Base-by-base conservation (phyloP, 30 jellyfish, hydroid and myxozoan genomes). In the Cassiopea xamachana region DNA sequence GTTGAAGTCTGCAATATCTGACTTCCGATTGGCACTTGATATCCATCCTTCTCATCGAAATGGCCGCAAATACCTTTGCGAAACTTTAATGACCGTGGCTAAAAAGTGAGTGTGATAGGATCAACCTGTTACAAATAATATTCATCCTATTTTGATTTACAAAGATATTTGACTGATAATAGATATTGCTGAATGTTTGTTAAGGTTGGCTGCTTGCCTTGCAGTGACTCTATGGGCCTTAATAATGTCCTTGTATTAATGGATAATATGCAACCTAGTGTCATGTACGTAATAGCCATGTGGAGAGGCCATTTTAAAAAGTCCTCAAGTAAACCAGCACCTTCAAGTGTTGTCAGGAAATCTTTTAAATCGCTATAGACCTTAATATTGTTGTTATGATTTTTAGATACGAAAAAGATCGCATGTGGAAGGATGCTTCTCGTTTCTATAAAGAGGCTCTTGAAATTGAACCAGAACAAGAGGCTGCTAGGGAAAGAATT, bases 51-150 rank as follows among this genome's bases (percentile, higher is more conserved):
- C 97, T 2, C 98, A 96, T 83, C 93, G 95, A 3, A 96, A 96
- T 84, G 99, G 99, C 16, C 79, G 87, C 76, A 96, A 96, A 73
- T 96, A 96, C 82, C 95, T 96, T 67, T 77, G 89, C 46, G 99
- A 96, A 59, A 96, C 99, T 13, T 80, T 89, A 62, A 55, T 84
- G 27, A 68, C 98, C 1, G 64, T 92, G 64, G 98, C 98, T 5
- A 89, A 89, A 82, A 88, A 88, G 99, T 94, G 59, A 90, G 92
- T 74, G 16, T 27, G 39, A 27, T 27, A 27, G 39, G 39, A 27
- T 27, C 39, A 27, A 27, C 39, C 39, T 27, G 39, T 27, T 27
- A 27, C 39, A 27, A 27, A 27, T 27, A 27, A 27, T 27, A 27
- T 27, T 27, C 39, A 27, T 27, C 39, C 39, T 27, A 27, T 27